Conservation (phyloP, 2,888 invertebrate species). For the Cremastinae sp. region DNA sequence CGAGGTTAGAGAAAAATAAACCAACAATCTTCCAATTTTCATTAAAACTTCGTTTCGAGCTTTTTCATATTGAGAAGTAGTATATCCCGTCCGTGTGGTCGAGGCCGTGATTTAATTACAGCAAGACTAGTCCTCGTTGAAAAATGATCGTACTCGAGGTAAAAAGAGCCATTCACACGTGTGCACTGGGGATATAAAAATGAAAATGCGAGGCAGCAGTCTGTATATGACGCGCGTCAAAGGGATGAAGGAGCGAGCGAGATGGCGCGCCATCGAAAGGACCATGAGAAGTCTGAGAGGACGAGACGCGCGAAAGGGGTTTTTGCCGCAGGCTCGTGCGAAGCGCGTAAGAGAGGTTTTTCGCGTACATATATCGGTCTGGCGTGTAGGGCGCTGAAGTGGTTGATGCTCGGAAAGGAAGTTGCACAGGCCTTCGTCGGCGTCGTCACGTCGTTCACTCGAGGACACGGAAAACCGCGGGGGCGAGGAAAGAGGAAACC, state of each 20-base stretch:
- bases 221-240: slow-evolving; percentile 17
- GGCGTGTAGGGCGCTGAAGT: slow-evolving; percentile 49
- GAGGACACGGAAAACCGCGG: not conserved
- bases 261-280: not conserved
- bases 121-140: no score
- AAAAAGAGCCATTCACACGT: not conserved
- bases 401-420: slow-evolving; percentile 22
- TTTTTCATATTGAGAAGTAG: no score
- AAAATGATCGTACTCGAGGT: slow-evolving; percentile 5
- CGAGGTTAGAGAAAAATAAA: no score
- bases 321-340: slow-evolving; percentile 22
- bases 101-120: no score
- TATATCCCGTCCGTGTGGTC: no score
- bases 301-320: slow-evolving; percentile 35
- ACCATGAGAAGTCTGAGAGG: not conserved
- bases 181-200: slow-evolving; percentile 1
- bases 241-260: slow-evolving; percentile 16
- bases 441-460: slow-evolving; percentile 6
- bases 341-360: slow-evolving; percentile 43
- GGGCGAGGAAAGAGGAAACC: slow-evolving; percentile 5
- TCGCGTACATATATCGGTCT: slow-evolving; percentile 47
- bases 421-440: slow-evolving; percentile 28
- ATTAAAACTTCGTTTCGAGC: no score
- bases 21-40: no score
- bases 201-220: slow-evolving; percentile 15